A percentile compares a stretch with the other conserved stretches of the same genome.
These are phyloP conservation scores for Lamprotornis superbus DNA, from an alignment of 2,113 vertebrate genomes.

Conservation along the genomic window DNA sequence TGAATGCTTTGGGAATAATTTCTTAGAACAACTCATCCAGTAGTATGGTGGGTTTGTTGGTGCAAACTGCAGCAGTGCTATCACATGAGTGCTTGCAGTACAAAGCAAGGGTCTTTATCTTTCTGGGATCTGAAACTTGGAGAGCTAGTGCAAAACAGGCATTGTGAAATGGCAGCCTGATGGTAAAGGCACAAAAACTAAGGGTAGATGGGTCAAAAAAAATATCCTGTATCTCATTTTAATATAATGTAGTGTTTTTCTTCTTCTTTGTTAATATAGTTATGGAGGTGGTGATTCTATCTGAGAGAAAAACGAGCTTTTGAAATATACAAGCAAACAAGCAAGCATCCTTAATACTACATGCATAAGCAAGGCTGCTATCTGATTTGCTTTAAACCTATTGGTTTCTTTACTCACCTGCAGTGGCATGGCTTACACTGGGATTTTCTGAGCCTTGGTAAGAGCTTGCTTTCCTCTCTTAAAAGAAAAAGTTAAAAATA, in stretches of 20 bases:
- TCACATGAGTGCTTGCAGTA: background rate
- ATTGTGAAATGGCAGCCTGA: background rate
- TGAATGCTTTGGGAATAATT: background rate
- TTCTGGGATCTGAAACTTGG: background rate
- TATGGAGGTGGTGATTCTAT: background rate
- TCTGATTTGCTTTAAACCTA: background rate
- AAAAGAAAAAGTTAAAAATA: background rate
- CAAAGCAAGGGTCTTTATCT: background rate
- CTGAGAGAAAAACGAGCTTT: background rate
- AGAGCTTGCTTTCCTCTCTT: conserved; percentile 37
- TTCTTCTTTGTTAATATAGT: background rate
- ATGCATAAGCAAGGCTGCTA: background rate
- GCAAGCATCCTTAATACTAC: background rate
- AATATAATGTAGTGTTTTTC: background rate
- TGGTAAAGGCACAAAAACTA: background rate
- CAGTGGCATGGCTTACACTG: background rate
- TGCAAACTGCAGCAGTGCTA: background rate
- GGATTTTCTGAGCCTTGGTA: conserved; percentile 48
- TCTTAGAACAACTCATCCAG: background rate
- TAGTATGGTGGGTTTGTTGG: background rate
- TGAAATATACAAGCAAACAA: background rate
- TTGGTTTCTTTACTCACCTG: conserved; percentile 37
- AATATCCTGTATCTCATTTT: background rate
- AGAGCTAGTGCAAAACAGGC: background rate
- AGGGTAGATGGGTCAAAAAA: background rate